These are phyloP conservation scores for Papilio aristodemus DNA, from an alignment of 1,140 invertebrate species.

Conservation along the genomic window DNA sequence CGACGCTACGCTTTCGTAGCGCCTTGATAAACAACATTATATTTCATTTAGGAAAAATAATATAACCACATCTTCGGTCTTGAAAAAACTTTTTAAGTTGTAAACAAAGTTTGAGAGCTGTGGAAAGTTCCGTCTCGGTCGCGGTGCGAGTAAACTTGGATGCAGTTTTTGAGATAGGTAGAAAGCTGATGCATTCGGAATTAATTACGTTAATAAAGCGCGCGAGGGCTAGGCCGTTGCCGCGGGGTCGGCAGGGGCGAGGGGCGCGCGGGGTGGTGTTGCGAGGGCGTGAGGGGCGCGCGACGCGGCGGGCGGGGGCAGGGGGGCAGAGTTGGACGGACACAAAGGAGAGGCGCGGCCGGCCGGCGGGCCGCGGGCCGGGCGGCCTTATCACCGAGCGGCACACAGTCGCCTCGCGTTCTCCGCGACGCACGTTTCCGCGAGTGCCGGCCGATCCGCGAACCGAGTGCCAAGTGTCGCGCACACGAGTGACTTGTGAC, in stretches of 20 bases:
- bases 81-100: not conserved
- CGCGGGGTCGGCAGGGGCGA: constrained; percentile 42
- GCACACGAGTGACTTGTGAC: constrained; percentile 59
- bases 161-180: constrained; percentile 49
- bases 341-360: constrained; percentile 74
- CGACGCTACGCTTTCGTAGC: constrained; percentile 28
- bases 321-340: constrained; percentile 55
- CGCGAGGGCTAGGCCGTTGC: constrained; percentile 64
- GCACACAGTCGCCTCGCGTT: constrained; percentile 70
- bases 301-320: constrained; percentile 38
- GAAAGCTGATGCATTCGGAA: constrained; percentile 70
- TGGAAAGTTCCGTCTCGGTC: constrained; percentile 45
- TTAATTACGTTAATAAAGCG: constrained; percentile 76
- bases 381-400: constrained; percentile 66
- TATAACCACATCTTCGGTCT: not conserved
- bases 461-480: constrained; percentile 38
- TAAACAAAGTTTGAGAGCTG: constrained; percentile 24
- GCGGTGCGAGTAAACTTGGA: constrained; percentile 38
- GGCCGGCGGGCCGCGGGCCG: constrained; percentile 57
- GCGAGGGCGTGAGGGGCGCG: constrained; percentile 40
- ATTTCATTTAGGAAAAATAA: constrained; percentile 19
- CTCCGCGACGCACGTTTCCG: constrained; percentile 58
- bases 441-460: constrained; percentile 36
- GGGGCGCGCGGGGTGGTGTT: constrained; percentile 39
- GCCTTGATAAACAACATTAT: constrained; percentile 6